Base-by-base conservation (phyloP, 2,888 invertebrate genomes). In the Ormyrus rosae region DNA sequence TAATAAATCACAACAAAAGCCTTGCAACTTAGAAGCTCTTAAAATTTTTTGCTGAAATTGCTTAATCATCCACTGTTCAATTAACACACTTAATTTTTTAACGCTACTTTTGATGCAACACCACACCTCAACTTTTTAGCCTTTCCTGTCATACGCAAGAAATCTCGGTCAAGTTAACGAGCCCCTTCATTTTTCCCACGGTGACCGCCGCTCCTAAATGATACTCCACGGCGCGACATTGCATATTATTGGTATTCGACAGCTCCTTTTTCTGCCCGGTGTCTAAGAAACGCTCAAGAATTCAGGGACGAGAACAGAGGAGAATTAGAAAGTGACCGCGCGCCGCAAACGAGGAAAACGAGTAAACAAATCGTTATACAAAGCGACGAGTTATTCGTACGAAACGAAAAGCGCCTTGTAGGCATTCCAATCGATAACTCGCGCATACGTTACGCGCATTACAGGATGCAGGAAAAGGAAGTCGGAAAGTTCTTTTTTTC, bases 401-500 rank as follows among this genome's bases (percentile, higher is more conserved):
- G 55, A 48, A 19, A 69, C 63, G 69, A 61, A 69, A 56, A 69
- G 53, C 46, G 8, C 51, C 10, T 60, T 34, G 3, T 51, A 19
- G 51, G 46, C 60, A 72, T 72, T 72, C 10, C 72, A 55, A 78
- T 68, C 65, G 72, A 68, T 68, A 53, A 4, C 53, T 50, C 34
- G 65, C 46, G 55, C 8, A 10, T 0, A 51, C 13, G n/a, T 5
- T n/a, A 6, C 19, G 13, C 11, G 45, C 6, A 56, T 19, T 13
- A 48, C 63, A 51, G 0, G 56, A n/a, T 10, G 2, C 55, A 10
- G 48, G 50, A 70, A 77, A 34, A 6, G 61, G n/a, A 48, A 64
- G 63, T 77, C 77, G 60, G 72, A 77, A 81, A 77, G 77, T 81
- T 73, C 34, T 34, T 34, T 34, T 34, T 4, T 34, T 34, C 19